Evolutionary conservation across 2,113 vertebrate genomes (phyloP).

Genomic region (Vicugna pacos): DNA sequence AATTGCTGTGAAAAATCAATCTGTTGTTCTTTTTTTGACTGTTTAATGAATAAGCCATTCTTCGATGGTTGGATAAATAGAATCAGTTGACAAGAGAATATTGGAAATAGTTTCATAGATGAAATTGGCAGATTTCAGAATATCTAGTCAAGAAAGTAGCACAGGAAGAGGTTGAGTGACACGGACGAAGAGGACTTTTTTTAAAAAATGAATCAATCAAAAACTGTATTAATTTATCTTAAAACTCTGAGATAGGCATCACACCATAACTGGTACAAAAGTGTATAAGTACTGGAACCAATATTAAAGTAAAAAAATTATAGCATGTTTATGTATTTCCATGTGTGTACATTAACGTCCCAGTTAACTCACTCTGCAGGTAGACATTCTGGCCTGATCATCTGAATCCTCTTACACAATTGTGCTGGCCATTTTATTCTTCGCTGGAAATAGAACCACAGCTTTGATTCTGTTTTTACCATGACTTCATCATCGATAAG

Average conservation of each 20-base stretch:
- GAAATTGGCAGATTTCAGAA: neutral
- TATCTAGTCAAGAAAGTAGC: neutral
- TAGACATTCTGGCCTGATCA: neutral
- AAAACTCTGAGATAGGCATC: neutral
- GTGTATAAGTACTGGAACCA: neutral
- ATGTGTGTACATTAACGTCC: neutral
- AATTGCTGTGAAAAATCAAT: constrained; percentile 37
- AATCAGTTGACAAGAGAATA: neutral
- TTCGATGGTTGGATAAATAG: neutral
- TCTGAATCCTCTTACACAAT: neutral
- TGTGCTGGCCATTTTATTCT: neutral
- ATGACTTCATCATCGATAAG: neutral
- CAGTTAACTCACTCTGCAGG: neutral
- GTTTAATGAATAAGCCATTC: neutral
- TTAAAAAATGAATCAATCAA: neutral
- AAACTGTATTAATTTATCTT: neutral
- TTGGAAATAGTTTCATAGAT: constrained; percentile 3
- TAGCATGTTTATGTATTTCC: neutral
- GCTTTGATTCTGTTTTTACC: neutral
- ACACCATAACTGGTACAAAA: neutral
- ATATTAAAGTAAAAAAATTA: neutral
- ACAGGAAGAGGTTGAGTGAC: neutral
- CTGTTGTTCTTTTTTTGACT: neutral
- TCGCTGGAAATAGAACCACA: neutral
- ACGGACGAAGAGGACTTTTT: neutral